Evolutionary conservation across 2,113 vertebrate species (phyloP).

Genomic region (Cacatua alba): DNA sequence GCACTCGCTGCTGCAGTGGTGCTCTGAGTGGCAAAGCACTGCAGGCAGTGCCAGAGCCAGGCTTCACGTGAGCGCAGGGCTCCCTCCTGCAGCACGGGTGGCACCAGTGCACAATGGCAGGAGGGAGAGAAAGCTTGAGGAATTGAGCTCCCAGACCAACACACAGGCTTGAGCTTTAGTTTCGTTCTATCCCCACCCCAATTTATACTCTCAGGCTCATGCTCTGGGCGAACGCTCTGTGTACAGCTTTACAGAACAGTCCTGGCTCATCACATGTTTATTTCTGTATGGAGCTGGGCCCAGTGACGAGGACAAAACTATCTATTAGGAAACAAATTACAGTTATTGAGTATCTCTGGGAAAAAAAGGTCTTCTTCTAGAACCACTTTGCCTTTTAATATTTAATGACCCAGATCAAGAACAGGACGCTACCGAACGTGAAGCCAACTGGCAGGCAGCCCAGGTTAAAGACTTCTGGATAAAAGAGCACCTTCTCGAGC

Average conservation of each 20-base stretch:
- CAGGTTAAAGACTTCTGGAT: background rate
- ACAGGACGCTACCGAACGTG: constrained; percentile 14
- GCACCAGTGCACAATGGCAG: rapidly evolving
- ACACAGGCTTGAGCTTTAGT: rapidly evolving
- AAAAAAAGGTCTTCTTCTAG: constrained; percentile 28
- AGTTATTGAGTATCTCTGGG: constrained; percentile 54
- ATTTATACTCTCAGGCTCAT: background rate
- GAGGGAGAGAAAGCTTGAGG: background rate
- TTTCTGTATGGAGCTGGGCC: background rate
- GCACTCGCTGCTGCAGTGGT: rapidly evolving
- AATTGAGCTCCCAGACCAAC: background rate
- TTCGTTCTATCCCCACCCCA: background rate
- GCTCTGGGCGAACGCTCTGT: background rate
- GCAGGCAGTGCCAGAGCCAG: background rate
- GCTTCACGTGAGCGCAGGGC: background rate
- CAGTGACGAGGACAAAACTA: constrained; percentile 53
- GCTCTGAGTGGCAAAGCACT: background rate
- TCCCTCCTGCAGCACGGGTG: background rate
- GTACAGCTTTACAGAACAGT: background rate
- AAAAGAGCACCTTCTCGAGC: background rate
- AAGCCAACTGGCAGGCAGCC: constrained; percentile 52
- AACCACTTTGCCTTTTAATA: constrained; percentile 66
- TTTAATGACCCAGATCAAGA: constrained; percentile 64
- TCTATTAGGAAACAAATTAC: constrained; percentile 64
- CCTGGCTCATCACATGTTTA: background rate